Evolutionary conservation across 1,140 invertebrate genomes (phyloP).

Genomic region (Drosophila persimilis): DNA sequence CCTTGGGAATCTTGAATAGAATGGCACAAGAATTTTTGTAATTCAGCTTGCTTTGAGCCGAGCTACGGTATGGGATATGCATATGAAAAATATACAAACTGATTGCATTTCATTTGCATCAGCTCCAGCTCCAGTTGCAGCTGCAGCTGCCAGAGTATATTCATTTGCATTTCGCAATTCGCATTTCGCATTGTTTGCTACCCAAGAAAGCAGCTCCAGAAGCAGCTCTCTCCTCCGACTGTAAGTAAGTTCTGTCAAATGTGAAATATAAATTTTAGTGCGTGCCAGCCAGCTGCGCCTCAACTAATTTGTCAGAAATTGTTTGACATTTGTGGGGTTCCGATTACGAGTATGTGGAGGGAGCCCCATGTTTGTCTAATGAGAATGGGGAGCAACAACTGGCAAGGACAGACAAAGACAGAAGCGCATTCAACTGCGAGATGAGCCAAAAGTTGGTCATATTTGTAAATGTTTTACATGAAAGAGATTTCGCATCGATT

Average conservation of each 20-base stretch:
- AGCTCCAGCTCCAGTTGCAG: slow-evolving; percentile 16
- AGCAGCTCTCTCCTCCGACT: too few relatives aligned
- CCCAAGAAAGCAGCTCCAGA: slow-evolving; percentile 46
- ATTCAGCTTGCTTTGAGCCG: slow-evolving; percentile 29
- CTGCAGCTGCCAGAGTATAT: slow-evolving; percentile 17
- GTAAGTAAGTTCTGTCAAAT: slow-evolving; percentile 45
- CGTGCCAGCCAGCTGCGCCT: slow-evolving; percentile 45
- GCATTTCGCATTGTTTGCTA: slow-evolving; percentile 43
- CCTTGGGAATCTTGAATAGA: slow-evolving; percentile 39
- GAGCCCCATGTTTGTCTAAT: slow-evolving; percentile 27
- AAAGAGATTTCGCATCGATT: slow-evolving; percentile 29
- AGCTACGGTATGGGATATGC: slow-evolving; percentile 29
- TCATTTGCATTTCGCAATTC: slow-evolving; percentile 32
- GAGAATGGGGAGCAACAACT: slow-evolving; percentile 7
- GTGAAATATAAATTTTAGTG: slow-evolving; percentile 61
- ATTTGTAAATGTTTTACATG: not conserved
- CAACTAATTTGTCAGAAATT: slow-evolving; percentile 67
- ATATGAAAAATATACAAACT: slow-evolving; percentile 59
- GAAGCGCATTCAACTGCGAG: slow-evolving; percentile 3
- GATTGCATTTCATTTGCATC: slow-evolving; percentile 50
- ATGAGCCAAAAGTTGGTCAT: not conserved
- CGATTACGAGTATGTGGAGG: too few relatives aligned
- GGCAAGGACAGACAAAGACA: not conserved
- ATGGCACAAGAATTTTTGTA: slow-evolving; percentile 33
- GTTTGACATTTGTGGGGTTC: slow-evolving; percentile 58